Conservation (phyloP, 2,797 vertebrate genomes). For the Chelmon rostratus region DNA sequence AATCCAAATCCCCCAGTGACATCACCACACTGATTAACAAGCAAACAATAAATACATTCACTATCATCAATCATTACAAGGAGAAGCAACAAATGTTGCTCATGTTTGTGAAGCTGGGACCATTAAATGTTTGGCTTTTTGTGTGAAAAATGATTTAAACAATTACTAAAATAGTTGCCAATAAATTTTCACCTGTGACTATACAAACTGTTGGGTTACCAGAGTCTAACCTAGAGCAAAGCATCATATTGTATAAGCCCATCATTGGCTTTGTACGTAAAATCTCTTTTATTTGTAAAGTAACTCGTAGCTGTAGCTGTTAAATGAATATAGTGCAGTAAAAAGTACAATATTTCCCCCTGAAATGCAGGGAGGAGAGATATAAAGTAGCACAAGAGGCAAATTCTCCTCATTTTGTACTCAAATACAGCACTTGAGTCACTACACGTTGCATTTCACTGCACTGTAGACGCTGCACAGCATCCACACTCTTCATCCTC, state of each 20-base stretch:
- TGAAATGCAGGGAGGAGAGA: too few species aligned
- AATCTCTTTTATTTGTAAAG: background rate
- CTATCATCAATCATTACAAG: background rate
- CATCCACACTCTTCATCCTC: background rate
- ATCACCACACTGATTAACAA: background rate
- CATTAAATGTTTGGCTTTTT: background rate
- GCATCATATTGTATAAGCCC: background rate
- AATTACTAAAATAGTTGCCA: background rate
- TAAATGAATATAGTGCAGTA: background rate
- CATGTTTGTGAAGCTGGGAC: background rate
- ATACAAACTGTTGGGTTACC: background rate
- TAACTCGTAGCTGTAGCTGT: background rate
- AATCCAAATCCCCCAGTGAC: background rate
- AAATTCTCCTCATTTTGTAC: too few species aligned
- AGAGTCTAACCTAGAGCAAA: background rate
- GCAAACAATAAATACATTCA: background rate
- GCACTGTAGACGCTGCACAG: background rate
- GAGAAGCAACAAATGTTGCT: background rate
- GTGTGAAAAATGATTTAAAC: accelerated
- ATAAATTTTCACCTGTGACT: background rate
- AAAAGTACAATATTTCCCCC: background rate
- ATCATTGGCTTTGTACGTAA: background rate
- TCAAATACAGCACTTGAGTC: background rate
- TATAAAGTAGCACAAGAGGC: background rate
- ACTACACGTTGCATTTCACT: accelerated